A percentile compares a stretch with the other conserved stretches of the same genome.
Conservation (phyloP, 2,797 vertebrate species). For the Emys orbicularis region DNA sequence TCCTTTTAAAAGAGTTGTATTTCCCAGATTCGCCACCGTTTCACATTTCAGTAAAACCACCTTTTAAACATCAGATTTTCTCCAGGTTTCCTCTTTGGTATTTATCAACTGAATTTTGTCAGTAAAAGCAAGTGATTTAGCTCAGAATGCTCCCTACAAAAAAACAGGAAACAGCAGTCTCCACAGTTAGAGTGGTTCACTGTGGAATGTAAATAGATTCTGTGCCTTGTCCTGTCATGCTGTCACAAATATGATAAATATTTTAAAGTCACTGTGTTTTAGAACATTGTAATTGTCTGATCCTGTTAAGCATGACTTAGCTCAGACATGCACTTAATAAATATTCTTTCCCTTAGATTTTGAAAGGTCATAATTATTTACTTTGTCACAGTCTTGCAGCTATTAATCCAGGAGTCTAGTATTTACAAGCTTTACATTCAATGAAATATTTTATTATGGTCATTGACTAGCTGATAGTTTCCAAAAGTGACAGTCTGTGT, state of each 20-base stretch:
- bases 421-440: not conserved
- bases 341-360: not conserved
- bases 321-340: not conserved
- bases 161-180: not conserved
- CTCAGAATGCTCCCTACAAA: not conserved
- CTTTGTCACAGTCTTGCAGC: not conserved
- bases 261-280: not conserved
- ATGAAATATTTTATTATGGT: not conserved
- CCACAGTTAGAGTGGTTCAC: not conserved
- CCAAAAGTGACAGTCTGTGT: not conserved
- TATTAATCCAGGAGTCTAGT: not conserved
- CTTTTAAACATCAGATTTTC: constrained; percentile 28
- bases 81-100: not conserved
- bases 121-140: not conserved
- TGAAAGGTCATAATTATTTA: not conserved
- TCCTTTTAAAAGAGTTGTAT: not conserved
- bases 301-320: not conserved
- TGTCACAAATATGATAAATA: not conserved
- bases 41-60: not conserved
- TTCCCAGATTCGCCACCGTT: not conserved
- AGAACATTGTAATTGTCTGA: not conserved
- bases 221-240: not conserved
- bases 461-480: not conserved
- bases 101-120: constrained; percentile 6
- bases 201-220: not conserved